Evolutionary conservation across 1,140 invertebrate species (phyloP), one percentile per base, ranked within the genome.

Genomic region (Drosophila trapezifrons): DNA sequence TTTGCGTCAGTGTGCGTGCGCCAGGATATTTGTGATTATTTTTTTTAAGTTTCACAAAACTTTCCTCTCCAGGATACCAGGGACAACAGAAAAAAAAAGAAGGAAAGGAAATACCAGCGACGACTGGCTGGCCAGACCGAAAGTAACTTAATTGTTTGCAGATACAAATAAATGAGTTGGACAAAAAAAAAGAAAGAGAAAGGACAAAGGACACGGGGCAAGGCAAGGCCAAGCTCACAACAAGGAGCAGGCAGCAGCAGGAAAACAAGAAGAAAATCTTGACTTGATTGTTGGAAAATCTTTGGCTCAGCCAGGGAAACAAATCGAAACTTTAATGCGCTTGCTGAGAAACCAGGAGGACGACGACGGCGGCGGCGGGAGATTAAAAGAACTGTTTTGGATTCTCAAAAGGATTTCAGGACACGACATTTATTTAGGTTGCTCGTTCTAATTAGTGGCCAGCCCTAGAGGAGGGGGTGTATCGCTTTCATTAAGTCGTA

Each of bases 121-220:
- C 67, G 67, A 71, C 42, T 71, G 64, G 32, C 67, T 52, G 65
- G 67, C 51, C 67, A 71, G 66, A 72, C 59, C 52, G 71, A 77
- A 78, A 80, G 66, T 75, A 87, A 80, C 84, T 89, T 89, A 89
- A 89, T 89, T 89, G 84, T 89, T 89, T 80, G 84, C 80, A 87
- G 80, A 84, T 83, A 74, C 79, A 83, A 87, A 86, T 79, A 86
- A 89, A 87, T 80, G 86, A 83, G 76, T 79, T 89, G 67, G 43
- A 27, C 56, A 72, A 66, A 58, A 65, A 65, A 45, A 37, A 49
- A 66, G 54, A 65, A 65, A 45, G 32, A 49, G 38, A 66, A 51
- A 17, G 15, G 35, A 56, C 37, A 43, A 67, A 43, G 47, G 40
- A 67, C 65, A 66, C 45, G 62, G 49, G 49, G 10, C 40, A 38